Conservation (phyloP, 1,140 invertebrate genomes). For the Neodiprion virginianus region DNA sequence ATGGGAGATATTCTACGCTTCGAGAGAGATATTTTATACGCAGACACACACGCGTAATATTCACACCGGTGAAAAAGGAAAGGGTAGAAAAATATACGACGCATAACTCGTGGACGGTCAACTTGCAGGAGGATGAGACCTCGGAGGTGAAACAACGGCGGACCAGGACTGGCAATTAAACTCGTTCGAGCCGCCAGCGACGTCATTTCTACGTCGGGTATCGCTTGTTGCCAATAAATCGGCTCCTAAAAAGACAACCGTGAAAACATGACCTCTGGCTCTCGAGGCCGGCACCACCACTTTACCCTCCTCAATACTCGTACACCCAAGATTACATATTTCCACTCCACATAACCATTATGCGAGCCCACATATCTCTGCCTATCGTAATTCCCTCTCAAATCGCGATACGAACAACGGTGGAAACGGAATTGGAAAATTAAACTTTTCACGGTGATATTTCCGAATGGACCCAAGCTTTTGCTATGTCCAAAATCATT, state of each 20-base stretch:
- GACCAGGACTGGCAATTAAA: neutral
- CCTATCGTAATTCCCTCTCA: too few relatives aligned
- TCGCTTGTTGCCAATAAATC: slow-evolving; percentile 7
- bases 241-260: neutral
- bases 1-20: too few relatives aligned
- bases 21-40: too few relatives aligned
- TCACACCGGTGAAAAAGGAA: too few relatives aligned
- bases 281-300: neutral
- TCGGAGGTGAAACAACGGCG: neutral
- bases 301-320: neutral
- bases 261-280: neutral
- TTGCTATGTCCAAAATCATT: too few relatives aligned
- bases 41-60: too few relatives aligned
- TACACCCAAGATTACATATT: neutral
- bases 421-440: too few relatives aligned
- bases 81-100: too few relatives aligned
- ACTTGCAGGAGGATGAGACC: neutral
- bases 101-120: neutral
- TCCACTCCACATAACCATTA: neutral
- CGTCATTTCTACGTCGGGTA: neutral
- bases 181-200: neutral
- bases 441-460: too few relatives aligned
- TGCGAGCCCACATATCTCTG: too few relatives aligned
- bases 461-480: too few relatives aligned
- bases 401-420: too few relatives aligned